Percentiles rank a stretch among this genome's conserved stretches.
Conservation (phyloP, 2,797 vertebrate genomes). For the Pteronotus mesoamericanus region DNA sequence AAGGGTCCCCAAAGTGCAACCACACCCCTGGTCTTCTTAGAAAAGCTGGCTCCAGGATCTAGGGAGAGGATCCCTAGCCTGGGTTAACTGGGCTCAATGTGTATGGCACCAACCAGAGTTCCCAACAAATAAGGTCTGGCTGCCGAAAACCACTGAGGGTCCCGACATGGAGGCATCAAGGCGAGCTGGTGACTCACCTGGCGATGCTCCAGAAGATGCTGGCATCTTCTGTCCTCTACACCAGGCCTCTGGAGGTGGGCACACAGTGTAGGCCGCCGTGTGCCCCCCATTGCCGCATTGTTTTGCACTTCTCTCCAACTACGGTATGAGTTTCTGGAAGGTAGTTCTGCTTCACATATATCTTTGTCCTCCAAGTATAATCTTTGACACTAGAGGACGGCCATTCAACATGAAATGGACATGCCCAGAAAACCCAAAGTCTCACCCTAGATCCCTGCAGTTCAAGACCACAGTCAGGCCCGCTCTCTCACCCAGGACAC, state of each 20-base stretch:
- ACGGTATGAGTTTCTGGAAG: background rate
- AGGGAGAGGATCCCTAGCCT: background rate
- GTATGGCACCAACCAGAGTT: background rate
- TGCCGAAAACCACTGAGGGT: background rate
- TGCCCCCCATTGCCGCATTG: too few species aligned
- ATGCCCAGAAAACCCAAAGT: background rate
- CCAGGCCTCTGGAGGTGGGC: background rate
- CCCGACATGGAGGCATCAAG: background rate
- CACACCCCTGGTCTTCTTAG: background rate
- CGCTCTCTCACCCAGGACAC: background rate
- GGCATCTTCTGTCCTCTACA: background rate
- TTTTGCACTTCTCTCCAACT: background rate
- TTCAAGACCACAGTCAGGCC: background rate
- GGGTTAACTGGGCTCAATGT: background rate
- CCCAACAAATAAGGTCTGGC: too few species aligned
- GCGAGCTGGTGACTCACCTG: background rate
- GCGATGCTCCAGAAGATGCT: background rate
- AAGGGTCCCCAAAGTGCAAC: background rate
- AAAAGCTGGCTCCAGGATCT: background rate
- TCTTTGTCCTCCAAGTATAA: background rate
- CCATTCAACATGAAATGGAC: background rate
- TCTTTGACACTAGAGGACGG: background rate
- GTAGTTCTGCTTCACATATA: background rate
- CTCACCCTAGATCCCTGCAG: background rate
- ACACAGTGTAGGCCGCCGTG: accelerated